phyloP scores from a whole-genome alignment of 2,113 vertebrate genomes.

The Pagrus major region DNA sequence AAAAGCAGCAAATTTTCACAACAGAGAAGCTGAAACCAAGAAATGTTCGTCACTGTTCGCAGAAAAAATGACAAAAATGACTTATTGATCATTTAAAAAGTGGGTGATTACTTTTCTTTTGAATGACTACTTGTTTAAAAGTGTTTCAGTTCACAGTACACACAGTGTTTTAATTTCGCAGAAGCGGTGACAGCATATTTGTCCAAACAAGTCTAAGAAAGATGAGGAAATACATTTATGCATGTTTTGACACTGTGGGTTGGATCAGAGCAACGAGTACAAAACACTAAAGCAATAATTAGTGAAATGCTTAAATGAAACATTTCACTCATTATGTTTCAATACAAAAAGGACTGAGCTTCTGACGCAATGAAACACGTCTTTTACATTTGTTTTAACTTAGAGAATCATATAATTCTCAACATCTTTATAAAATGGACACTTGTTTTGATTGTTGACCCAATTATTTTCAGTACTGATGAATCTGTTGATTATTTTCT shows the following conservation, averaged over 20 bases:
- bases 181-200: not conserved
- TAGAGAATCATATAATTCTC: too few relatives aligned
- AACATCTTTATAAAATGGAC: too few relatives aligned
- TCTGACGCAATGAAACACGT: too few relatives aligned
- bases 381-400: too few relatives aligned
- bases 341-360: too few relatives aligned
- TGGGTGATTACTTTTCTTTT: too few relatives aligned
- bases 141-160: not conserved
- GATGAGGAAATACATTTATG: not conserved
- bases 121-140: not conserved
- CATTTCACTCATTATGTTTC: not conserved
- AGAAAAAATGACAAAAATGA: not conserved
- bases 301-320: not conserved
- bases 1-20: not conserved
- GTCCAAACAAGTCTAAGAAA: too few relatives aligned
- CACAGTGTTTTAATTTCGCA: not conserved
- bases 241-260: not conserved
- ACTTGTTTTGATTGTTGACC: too few relatives aligned
- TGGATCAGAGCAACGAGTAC: not conserved
- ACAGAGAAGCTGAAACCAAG: too few relatives aligned
- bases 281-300: not conserved
- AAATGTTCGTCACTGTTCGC: too few relatives aligned
- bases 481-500: too few relatives aligned
- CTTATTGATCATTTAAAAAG: not conserved
- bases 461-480: too few relatives aligned